Conservation (phyloP, 2,888 invertebrate species). For the Agapostemon virescens region DNA sequence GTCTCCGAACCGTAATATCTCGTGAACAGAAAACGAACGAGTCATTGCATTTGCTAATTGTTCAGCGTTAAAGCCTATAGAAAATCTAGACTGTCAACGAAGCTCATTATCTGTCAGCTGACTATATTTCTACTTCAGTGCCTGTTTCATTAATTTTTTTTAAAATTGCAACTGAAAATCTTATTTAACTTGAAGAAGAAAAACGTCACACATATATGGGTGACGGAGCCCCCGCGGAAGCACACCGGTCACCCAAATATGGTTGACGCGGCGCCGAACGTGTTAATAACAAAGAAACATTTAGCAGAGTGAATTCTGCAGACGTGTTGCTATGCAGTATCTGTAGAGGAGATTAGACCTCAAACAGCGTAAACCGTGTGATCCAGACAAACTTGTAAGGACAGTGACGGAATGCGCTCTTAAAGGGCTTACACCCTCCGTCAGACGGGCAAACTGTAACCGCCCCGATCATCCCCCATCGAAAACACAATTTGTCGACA, state of each 20-base stretch:
- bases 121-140: no score
- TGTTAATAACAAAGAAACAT: no score
- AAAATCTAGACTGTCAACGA: no score
- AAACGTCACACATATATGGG: constrained; percentile 28
- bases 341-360: neutral
- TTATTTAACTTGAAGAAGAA: constrained; percentile 35
- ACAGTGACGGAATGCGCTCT: neutral
- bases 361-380: neutral
- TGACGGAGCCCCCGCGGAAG: constrained; percentile 26
- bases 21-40: no score
- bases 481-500: constrained; percentile 57
- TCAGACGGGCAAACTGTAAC: neutral
- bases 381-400: no score
- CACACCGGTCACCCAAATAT: constrained; percentile 32
- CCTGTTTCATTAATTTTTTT: constrained; percentile 31
- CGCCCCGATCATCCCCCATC: constrained; percentile 13
- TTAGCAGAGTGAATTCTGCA: neutral
- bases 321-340: neutral
- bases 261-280: constrained; percentile 9
- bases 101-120: no score
- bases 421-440: neutral
- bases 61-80: no score
- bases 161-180: constrained; percentile 35
- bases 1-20: no score
- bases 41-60: no score